A percentile compares a stretch with the other conserved stretches of the same genome.
Conservation (phyloP, 2,113 vertebrate genomes). For the Hydrolagus affinis region DNA sequence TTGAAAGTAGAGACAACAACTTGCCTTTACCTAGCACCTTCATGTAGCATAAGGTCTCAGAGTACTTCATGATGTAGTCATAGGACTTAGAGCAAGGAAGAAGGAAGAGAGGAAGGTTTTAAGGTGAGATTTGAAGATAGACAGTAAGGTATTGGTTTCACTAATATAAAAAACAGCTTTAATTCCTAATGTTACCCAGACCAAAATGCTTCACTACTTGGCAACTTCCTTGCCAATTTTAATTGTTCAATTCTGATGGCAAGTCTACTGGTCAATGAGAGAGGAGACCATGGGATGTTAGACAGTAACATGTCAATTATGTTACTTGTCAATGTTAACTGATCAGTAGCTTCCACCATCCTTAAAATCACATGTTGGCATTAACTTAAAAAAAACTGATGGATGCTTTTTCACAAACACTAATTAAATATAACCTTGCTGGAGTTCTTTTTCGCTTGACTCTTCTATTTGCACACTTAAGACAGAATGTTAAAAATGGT, state of each 20-base stretch:
- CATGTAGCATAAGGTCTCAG: no score
- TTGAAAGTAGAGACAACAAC: no score
- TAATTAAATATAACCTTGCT: neutral
- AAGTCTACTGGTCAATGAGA: neutral
- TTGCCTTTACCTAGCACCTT: no score
- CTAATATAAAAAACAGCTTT: no score
- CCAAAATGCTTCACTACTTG: conserved; percentile 6
- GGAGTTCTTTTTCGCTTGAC: neutral
- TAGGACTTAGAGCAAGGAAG: no score
- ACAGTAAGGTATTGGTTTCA: no score
- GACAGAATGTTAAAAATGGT: conserved; percentile 15
- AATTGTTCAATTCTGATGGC: conserved; percentile 14
- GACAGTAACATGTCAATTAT: neutral
- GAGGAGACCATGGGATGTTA: neutral
- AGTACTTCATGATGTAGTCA: no score
- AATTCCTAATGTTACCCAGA: no score
- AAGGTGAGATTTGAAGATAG: no score
- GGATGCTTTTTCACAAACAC: conserved; percentile 4
- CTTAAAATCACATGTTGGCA: conserved; percentile 12
- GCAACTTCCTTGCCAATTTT: conserved; percentile 16
- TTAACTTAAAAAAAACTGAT: neutral
- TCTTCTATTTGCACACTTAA: conserved; percentile 16
- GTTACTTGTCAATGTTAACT: neutral
- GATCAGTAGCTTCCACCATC: neutral
- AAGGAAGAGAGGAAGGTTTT: no score